Conservation (phyloP, 2,113 vertebrate species). For the Reinhardtius hippoglossoides region DNA sequence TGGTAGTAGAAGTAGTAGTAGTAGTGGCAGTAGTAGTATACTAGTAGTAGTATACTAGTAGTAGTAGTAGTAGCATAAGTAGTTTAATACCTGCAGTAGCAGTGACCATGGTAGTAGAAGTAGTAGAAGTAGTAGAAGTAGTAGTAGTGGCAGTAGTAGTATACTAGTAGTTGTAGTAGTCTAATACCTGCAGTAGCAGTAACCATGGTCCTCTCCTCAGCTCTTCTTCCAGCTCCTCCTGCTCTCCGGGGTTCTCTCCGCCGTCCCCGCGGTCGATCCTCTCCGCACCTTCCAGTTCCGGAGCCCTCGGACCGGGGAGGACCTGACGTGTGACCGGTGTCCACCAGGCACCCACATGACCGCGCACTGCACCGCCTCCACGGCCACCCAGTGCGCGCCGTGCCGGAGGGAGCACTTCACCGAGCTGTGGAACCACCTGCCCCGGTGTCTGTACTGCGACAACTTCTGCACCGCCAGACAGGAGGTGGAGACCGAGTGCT, state of each 20-base stretch:
- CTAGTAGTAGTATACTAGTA: no score
- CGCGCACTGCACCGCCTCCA: slow-evolving; percentile 58
- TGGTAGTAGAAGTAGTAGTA: no score
- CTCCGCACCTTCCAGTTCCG: slow-evolving; percentile 46
- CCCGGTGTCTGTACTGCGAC: slow-evolving; percentile 79
- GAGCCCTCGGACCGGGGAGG: slow-evolving; percentile 31
- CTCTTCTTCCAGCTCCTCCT: slow-evolving; percentile 33
- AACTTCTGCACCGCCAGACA: slow-evolving; percentile 66
- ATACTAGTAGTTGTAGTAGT: background rate
- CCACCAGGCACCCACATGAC: slow-evolving; percentile 66
- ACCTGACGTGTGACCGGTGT: slow-evolving; percentile 69
- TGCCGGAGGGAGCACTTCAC: slow-evolving; percentile 72
- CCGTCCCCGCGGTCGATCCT: background rate
- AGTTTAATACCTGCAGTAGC: no score
- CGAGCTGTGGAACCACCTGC: slow-evolving; percentile 78
- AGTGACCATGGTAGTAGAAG: background rate
- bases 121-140: background rate
- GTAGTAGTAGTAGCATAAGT: no score
- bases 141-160: background rate
- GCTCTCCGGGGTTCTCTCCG: slow-evolving; percentile 2
- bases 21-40: no score
- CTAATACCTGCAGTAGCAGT: background rate
- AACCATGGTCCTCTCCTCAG: slow-evolving; percentile 41
- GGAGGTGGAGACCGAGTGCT: slow-evolving; percentile 74
- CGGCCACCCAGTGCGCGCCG: slow-evolving; percentile 56